phyloP scores from a whole-genome alignment of 2,113 vertebrate species.

The Eonycteris spelaea region DNA sequence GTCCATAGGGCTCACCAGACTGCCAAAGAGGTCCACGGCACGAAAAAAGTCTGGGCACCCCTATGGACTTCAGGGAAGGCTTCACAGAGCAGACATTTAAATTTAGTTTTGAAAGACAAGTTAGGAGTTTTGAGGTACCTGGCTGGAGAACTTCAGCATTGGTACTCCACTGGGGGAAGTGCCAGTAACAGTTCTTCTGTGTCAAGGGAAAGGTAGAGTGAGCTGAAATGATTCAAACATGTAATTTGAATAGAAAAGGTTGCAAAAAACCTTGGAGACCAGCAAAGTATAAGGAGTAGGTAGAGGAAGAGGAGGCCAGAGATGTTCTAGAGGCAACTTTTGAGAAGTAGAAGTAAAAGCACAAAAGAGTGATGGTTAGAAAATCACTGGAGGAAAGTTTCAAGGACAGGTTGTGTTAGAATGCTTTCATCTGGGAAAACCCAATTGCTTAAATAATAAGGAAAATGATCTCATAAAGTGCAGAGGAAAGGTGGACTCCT shows the following conservation, averaged over 20 bases:
- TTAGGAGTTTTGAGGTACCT: neutral
- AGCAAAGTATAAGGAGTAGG: neutral
- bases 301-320: neutral
- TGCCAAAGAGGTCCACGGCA: neutral
- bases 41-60: neutral
- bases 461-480: neutral
- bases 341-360: neutral
- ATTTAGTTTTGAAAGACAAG: constrained; percentile 22
- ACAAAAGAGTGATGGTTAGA: neutral
- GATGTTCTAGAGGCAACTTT: neutral
- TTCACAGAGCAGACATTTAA: neutral
- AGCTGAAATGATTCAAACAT: neutral
- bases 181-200: neutral
- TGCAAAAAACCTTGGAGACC: neutral
- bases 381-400: neutral
- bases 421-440: neutral
- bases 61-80: neutral
- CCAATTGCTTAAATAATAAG: neutral
- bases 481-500: neutral
- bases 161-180: neutral
- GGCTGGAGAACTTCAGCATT: neutral
- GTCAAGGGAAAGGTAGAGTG: neutral
- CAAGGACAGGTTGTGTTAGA: neutral
- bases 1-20: neutral
- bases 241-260: constrained; percentile 6